Conservation (phyloP, 2,888 invertebrate genomes). For the Ellobium chinense region DNA sequence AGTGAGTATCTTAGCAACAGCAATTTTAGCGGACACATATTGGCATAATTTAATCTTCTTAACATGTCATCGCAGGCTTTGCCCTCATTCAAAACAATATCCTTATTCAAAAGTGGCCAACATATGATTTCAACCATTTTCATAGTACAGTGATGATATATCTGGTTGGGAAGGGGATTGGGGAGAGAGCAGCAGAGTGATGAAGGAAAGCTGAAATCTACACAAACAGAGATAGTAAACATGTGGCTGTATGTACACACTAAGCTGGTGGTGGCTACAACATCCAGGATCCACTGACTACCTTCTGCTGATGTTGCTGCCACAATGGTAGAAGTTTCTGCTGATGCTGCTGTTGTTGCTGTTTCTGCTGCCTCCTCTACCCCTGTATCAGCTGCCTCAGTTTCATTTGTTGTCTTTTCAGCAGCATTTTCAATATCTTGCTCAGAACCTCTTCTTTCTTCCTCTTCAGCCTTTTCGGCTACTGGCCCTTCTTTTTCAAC, state of each 20-base stretch:
- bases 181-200: neutral
- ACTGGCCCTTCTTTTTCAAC: too few relatives aligned
- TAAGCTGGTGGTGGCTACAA: slow-evolving; percentile 21
- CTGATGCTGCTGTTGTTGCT: neutral
- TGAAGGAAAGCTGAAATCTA: neutral
- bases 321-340: neutral
- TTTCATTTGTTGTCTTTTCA: neutral
- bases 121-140: too few relatives aligned
- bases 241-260: neutral
- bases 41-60: too few relatives aligned
- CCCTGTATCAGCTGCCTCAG: neutral
- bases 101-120: too few relatives aligned
- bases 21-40: too few relatives aligned
- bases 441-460: neutral
- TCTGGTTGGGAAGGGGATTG: too few relatives aligned
- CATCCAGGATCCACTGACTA: slow-evolving; percentile 30
- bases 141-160: too few relatives aligned
- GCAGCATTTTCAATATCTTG: neutral
- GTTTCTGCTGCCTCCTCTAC: neutral
- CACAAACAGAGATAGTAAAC: slow-evolving; percentile 19
- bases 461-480: neutral
- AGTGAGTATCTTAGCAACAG: too few relatives aligned
- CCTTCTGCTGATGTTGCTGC: slow-evolving; percentile 14
- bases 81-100: too few relatives aligned
- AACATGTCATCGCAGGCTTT: too few relatives aligned